Base-by-base conservation (phyloP, 2,888 invertebrate species). In the Molorchus minor region DNA sequence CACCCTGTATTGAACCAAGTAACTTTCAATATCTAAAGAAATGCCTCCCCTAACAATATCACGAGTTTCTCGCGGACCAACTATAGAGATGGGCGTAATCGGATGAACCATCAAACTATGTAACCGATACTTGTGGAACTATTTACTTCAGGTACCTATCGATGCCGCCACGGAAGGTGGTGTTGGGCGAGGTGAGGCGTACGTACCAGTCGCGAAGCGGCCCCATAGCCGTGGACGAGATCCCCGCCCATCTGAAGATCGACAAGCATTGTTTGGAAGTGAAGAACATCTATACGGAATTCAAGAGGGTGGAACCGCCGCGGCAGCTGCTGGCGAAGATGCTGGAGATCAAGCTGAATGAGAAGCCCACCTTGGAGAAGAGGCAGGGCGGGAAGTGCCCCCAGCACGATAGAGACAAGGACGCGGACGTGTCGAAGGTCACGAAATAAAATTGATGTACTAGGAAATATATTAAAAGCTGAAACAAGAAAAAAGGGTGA, bases 271-370 rank as follows among this genome's bases (percentile, higher is more conserved):
- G 75, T 17, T 51, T 79, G 30, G 76, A 79, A 29, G 71, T 65
- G 58, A 79, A 79, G 61, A 79, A 79, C 56, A 69, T 79, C 36
- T 73, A 70, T 56, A 61, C 70, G 12, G 75, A 77, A 54, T 73
- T 73, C 36, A 79, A 79, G 53, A 67, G 74, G 43, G 73, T 76
- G 7, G 75, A 74, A 33, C 74, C 77, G 12, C 78, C 79, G 0
- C 62, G 67, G 30, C 74, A 75, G 38, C 57, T 79, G 53, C 36
- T 76, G 8, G 72, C 70, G 3, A 66, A 68, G 51, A 56, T 77
- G 53, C 58, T 74, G 10, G 79, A 78, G 64, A 71, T 77, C 36
- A 64, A 69, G 21, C 60, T 62, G 41, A 76, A 77, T 45, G 57
- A 65, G 16, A 43, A 29, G 35, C 49, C 49, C 2, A 49, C 56